These are phyloP conservation scores for Patella caerulea DNA, from an alignment of 2,888 invertebrate genomes.

Conservation along the genomic window DNA sequence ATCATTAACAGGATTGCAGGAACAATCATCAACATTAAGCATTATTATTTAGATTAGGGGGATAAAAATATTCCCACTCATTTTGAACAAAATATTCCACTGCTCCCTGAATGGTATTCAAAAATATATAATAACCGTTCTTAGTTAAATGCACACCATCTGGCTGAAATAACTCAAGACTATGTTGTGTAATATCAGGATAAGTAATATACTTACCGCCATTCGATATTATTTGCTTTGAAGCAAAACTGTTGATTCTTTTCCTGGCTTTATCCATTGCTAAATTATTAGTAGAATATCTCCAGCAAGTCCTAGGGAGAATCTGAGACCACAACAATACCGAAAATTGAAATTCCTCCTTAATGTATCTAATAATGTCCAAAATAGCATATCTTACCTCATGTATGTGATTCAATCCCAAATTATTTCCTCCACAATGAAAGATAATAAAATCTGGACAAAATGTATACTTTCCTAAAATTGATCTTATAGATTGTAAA, in stretches of 20 bases:
- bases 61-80: too few species aligned
- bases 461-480: neutral
- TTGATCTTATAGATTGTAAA: too few species aligned
- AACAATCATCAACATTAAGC: too few species aligned
- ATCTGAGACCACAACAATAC: neutral
- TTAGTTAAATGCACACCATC: too few species aligned
- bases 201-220: neutral
- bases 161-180: too few species aligned
- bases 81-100: too few species aligned
- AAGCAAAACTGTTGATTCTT: neutral
- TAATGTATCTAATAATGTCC: neutral
- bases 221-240: neutral
- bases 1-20: too few species aligned
- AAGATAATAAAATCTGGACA: neutral
- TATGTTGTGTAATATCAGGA: too few species aligned
- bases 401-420: neutral
- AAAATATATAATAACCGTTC: too few species aligned
- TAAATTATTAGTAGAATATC: constrained; percentile 1
- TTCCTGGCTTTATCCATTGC: neutral
- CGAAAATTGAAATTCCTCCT: neutral
- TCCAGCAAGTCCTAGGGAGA: neutral
- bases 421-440: constrained; percentile 1
- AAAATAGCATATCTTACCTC: neutral
- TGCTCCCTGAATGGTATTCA: too few species aligned
- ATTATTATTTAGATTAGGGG: too few species aligned